These are phyloP conservation scores for Castor canadensis DNA, from an alignment of 2,113 vertebrate species.

Conservation along the genomic window DNA sequence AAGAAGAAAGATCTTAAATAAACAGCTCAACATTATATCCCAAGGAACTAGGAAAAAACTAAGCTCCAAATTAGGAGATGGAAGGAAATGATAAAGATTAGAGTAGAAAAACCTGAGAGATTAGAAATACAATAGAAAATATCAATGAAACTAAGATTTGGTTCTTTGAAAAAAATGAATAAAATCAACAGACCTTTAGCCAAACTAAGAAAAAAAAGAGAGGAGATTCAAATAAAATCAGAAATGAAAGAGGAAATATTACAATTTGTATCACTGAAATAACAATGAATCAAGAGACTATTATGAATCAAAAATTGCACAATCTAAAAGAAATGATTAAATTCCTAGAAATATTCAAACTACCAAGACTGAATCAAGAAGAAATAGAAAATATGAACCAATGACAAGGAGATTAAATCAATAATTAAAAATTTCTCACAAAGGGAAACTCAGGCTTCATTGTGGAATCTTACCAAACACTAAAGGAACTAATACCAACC, in stretches of 20 bases:
- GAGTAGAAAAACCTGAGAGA: background rate
- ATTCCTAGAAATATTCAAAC: too few species aligned
- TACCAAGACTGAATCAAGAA: too few species aligned
- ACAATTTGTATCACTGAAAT: background rate
- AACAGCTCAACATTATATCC: too few species aligned
- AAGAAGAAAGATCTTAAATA: too few species aligned
- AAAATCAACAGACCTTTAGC: background rate
- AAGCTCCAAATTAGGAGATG: too few species aligned
- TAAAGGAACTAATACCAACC: background rate
- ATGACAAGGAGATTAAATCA: too few species aligned
- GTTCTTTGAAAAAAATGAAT: too few species aligned
- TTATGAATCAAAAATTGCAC: background rate
- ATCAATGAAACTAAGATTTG: too few species aligned
- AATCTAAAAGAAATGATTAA: background rate
- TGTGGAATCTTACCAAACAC: background rate
- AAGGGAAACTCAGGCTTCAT: background rate
- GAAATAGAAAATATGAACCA: too few species aligned
- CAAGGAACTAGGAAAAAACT: too few species aligned
- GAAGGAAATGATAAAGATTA: background rate
- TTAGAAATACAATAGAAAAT: background rate
- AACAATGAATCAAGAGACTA: background rate
- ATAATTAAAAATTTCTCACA: too few species aligned
- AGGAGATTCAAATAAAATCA: too few species aligned
- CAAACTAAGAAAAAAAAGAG: background rate
- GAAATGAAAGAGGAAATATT: background rate